A percentile compares a stretch with the other conserved stretches of the same genome.
Evolutionary conservation across 2,797 vertebrate genomes (phyloP).

Genomic region (Chelonia mydas): DNA sequence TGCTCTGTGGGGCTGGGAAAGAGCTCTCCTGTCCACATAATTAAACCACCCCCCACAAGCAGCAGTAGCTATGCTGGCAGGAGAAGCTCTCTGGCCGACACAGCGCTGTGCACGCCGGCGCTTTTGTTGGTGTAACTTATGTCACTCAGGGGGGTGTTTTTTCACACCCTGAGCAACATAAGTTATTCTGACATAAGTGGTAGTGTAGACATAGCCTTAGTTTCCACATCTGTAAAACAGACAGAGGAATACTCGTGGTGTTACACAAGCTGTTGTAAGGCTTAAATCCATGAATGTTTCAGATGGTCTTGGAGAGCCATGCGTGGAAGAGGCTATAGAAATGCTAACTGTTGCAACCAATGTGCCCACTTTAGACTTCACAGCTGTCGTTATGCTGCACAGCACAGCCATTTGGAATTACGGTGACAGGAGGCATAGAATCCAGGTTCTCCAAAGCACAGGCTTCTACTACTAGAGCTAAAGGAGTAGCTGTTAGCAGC

Average conservation of each 20-base stretch:
- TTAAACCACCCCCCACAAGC: too few relatives aligned
- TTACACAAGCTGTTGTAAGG: neutral
- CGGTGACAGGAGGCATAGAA: neutral
- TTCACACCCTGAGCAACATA: too few relatives aligned
- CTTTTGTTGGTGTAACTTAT: too few relatives aligned
- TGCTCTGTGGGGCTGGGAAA: too few relatives aligned
- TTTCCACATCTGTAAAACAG: constrained; percentile 33
- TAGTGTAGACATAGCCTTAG: neutral
- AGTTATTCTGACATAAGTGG: too few relatives aligned
- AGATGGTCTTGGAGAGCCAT: neutral
- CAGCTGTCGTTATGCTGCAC: neutral
- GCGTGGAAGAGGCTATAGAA: neutral
- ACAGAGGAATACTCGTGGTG: neutral
- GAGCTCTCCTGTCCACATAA: too few relatives aligned
- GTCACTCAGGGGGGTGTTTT: too few relatives aligned
- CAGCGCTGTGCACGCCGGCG: too few relatives aligned
- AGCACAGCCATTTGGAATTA: neutral
- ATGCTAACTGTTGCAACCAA: neutral
- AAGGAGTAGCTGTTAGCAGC: neutral
- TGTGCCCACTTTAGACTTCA: rapidly evolving
- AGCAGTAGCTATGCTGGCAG: too few relatives aligned
- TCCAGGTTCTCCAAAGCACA: neutral
- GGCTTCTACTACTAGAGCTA: neutral
- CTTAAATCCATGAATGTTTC: neutral
- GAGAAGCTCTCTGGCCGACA: too few relatives aligned